phyloP scores from a whole-genome alignment of 1,140 invertebrate species.

The Planococcus citri region DNA sequence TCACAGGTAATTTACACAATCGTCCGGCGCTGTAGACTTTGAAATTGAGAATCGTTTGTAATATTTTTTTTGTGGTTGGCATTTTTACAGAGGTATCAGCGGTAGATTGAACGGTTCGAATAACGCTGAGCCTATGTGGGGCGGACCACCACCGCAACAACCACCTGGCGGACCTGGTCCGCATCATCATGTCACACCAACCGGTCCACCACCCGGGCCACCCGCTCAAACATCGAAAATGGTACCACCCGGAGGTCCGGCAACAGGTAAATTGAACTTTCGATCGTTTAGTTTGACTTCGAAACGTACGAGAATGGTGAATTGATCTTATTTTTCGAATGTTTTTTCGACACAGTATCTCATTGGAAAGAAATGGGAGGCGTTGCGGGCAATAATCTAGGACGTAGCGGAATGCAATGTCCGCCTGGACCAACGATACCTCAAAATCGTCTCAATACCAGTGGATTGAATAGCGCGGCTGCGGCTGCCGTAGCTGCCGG shows the following conservation, averaged over 20 bases:
- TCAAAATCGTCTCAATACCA: background rate
- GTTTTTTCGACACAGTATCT: conserved; percentile 40
- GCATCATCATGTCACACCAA: conserved; percentile 32
- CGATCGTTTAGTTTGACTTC: background rate
- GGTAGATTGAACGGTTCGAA: conserved; percentile 51
- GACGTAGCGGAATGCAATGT: conserved; percentile 37
- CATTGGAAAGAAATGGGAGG: conserved; percentile 64
- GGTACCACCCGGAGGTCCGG: conserved; percentile 26
- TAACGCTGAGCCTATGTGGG: conserved; percentile 59
- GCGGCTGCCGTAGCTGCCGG: conserved; percentile 21
- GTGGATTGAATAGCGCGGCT: conserved; percentile 18
- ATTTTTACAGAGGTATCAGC: conserved; percentile 48
- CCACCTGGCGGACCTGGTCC: conserved; percentile 40
- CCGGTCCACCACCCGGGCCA: conserved; percentile 35
- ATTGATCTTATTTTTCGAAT: background rate
- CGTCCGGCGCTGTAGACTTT: background rate
- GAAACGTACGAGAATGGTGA: conserved; percentile 28
- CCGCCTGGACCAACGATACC: conserved; percentile 25
- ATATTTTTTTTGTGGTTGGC: background rate
- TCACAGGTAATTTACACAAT: background rate
- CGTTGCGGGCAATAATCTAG: conserved; percentile 33
- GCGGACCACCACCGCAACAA: conserved; percentile 36
- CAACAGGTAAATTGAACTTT: conserved; percentile 25
- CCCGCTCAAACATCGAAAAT: conserved; percentile 29
- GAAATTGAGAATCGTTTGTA: no score